A percentile compares a stretch with the other conserved stretches of the same genome.
These are phyloP conservation scores for Agraylea sexmaculata DNA, from an alignment of 1,140 invertebrate species.

Conservation along the genomic window DNA sequence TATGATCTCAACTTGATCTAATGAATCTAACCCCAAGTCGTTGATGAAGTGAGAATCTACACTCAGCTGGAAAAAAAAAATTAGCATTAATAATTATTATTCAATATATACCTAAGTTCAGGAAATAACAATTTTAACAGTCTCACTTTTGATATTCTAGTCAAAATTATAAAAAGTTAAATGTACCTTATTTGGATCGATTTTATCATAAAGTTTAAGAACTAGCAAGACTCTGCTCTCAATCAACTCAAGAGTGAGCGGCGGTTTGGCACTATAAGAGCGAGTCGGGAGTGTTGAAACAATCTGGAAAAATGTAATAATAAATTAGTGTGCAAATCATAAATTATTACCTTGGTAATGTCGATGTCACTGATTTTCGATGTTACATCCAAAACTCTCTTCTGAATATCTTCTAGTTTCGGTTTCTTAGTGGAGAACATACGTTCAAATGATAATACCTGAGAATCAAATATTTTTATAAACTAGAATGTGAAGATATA, in stretches of 20 bases:
- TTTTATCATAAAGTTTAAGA: conserved; percentile 92
- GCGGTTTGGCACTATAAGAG: conserved; percentile 59
- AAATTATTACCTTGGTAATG: too few relatives aligned
- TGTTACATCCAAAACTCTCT: background rate
- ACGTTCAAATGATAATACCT: too few relatives aligned
- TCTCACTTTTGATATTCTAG: background rate
- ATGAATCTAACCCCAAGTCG: conserved; percentile 91
- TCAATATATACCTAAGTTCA: conserved; percentile 14
- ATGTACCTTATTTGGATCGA: conserved; percentile 82
- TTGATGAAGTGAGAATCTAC: conserved; percentile 93
- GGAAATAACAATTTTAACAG: conserved; percentile 1
- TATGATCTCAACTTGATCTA: conserved; percentile 98
- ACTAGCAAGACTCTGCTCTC: conserved; percentile 81
- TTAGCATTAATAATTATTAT: background rate
- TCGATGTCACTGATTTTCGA: too few relatives aligned
- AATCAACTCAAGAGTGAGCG: conserved; percentile 72
- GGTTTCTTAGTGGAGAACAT: too few relatives aligned
- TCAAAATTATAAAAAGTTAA: conserved; percentile 16
- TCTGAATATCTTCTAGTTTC: too few relatives aligned
- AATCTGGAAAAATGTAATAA: conserved; percentile 42
- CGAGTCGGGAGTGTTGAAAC: conserved; percentile 42
- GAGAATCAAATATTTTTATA: too few relatives aligned
- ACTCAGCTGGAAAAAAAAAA: conserved; percentile 57
- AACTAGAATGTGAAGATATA: too few relatives aligned
- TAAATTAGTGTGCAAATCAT: conserved; percentile 10